A percentile compares a stretch with the other conserved stretches of the same genome.
Conservation (phyloP, 2,888 invertebrate species). For the Phrixothrix hirtus region DNA sequence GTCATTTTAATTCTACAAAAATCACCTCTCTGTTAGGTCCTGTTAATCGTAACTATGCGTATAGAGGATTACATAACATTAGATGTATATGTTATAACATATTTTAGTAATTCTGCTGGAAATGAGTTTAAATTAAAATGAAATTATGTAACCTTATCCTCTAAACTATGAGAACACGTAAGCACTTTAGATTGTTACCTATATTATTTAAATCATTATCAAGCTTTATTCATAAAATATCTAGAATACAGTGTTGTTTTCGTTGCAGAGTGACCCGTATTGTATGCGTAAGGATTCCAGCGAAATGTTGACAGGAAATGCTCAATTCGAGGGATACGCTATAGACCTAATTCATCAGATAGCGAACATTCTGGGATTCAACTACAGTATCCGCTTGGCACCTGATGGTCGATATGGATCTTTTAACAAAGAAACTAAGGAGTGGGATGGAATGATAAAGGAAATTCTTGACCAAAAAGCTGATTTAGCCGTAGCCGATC, state of each 20-base stretch:
- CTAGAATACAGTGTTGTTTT: conserved; percentile 1
- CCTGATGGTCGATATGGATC: conserved; percentile 87
- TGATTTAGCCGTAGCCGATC: conserved; percentile 94
- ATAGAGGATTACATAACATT: too few relatives aligned
- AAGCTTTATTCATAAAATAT: too few relatives aligned
- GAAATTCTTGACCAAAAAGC: conserved; percentile 88
- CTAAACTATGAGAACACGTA: too few relatives aligned
- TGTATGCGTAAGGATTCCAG: conserved; percentile 91
- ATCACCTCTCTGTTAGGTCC: too few relatives aligned
- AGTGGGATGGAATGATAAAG: conserved; percentile 91
- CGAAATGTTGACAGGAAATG: conserved; percentile 82
- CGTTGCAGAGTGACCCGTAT: conserved; percentile 86
- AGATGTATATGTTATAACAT: too few relatives aligned
- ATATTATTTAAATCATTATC: too few relatives aligned
- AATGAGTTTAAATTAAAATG: too few relatives aligned
- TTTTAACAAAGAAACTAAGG: conserved; percentile 77
- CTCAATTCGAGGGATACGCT: conserved; percentile 92
- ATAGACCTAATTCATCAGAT: conserved; percentile 94
- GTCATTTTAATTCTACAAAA: too few relatives aligned
- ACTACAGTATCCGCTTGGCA: conserved; percentile 83
- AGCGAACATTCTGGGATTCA: conserved; percentile 82
- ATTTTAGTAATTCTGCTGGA: too few relatives aligned
- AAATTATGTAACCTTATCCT: too few relatives aligned
- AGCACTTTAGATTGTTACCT: too few relatives aligned
- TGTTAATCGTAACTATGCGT: too few relatives aligned